Evolutionary conservation across 2,113 vertebrate species (phyloP), one percentile per base, ranked within the genome.

Genomic region (Agapornis roseicollis): DNA sequence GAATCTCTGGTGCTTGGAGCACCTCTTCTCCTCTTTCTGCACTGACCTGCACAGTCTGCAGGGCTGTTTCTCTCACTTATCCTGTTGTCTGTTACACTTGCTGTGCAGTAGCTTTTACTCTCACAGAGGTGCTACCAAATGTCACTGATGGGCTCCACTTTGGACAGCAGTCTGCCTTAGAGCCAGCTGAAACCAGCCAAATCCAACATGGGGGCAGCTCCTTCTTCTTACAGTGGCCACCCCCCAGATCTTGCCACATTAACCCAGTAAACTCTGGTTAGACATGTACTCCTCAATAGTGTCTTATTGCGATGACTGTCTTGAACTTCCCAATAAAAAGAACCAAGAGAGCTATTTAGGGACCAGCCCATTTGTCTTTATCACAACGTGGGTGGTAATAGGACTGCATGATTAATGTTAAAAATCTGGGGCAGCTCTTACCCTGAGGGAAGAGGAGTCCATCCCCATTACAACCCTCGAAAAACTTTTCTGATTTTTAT

Each of bases 81-180:
- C 35, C 56, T 68, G 18, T 31, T 6, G 31, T 58, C 41, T 10
- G 47, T 77, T 23, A n/a, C 37, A 44, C 31, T 9, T 49, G 23
- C 28, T 61, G 11, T 53, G 25, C 9, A 71, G 47, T 17, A 64
- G 9, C 27, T 63, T 90, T 88, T 46, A 55, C 25, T 41, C 10
- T 44, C 31, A 39, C 0, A 12, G 37, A 64, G 5, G 10, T 22
- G 4, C 35, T 76, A n/a, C 12, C 29, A 28, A 28, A 0, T 22
- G 14, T 28, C 2, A 1, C 31, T 11, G 69, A 56, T 4, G 9
- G 39, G 33, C 49, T 88, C 24, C 37, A 42, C 6, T 71, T 63
- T 42, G 41, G 29, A 23, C 52, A 37, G 41, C 0, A 1, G 1
- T 52, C 14, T 47, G 29, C 25, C 35, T 76, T 52, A 37, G 42